Evolutionary conservation across 2,888 invertebrate genomes (phyloP).

Genomic region (Seladonia tumulorum): DNA sequence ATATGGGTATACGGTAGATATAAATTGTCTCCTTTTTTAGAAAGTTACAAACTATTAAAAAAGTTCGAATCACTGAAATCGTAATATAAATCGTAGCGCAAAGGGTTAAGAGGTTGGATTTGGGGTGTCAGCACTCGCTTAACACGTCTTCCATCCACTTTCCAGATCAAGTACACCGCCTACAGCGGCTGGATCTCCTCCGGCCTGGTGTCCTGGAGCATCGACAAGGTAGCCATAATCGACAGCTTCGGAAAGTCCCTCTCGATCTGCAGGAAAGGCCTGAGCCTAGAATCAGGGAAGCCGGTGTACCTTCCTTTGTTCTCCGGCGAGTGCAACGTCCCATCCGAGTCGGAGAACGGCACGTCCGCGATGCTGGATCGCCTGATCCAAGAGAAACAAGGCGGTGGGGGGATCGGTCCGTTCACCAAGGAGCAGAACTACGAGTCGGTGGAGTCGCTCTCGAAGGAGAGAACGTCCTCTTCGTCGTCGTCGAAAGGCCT

Average conservation of each 20-base stretch:
- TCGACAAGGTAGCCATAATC: constrained; percentile 93
- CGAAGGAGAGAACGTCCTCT: constrained; percentile 58
- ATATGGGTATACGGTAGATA: too few species aligned
- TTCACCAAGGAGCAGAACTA: constrained; percentile 80
- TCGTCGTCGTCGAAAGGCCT: constrained; percentile 69
- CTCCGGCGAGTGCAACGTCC: constrained; percentile 91
- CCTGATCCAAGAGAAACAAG: constrained; percentile 65
- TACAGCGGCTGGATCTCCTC: constrained; percentile 96
- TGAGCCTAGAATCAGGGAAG: constrained; percentile 90
- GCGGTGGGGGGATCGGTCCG: constrained; percentile 74
- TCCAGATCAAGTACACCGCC: constrained; percentile 93
- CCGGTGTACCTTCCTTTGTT: constrained; percentile 90
- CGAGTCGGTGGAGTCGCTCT: constrained; percentile 65
- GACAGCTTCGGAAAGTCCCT: constrained; percentile 94
- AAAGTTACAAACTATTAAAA: too few species aligned
- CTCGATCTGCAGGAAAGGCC: constrained; percentile 91
- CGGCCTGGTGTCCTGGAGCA: constrained; percentile 91
- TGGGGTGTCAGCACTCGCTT: too few species aligned
- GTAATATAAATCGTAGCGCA: too few species aligned
- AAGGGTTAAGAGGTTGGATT: too few species aligned
- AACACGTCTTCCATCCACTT: constrained; percentile 62
- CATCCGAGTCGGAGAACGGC: constrained; percentile 83
- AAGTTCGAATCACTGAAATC: too few species aligned
- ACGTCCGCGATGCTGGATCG: constrained; percentile 59
- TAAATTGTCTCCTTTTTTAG: too few species aligned